Percentiles rank a stretch among this genome's conserved stretches.
phyloP scores from a whole-genome alignment of 2,888 invertebrate genomes.

The Schrankia costaestrigalis region DNA sequence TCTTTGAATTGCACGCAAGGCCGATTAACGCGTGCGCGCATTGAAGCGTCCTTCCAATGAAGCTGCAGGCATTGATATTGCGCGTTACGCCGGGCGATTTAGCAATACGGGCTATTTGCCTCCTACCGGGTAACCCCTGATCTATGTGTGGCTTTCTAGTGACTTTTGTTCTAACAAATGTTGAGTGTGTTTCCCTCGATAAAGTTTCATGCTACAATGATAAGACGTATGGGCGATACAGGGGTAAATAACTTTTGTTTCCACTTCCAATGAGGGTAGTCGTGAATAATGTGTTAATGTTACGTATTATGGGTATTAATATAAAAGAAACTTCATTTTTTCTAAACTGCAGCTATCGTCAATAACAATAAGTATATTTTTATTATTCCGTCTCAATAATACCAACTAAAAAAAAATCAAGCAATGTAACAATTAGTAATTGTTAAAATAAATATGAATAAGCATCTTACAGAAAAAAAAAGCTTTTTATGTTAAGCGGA shows the following conservation, averaged over 20 bases:
- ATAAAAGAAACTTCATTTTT: no score
- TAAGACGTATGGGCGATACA: slow-evolving; percentile 29
- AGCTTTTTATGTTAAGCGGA: no score
- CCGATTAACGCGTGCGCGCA: slow-evolving; percentile 53
- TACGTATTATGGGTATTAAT: no score
- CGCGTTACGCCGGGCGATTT: slow-evolving; percentile 71
- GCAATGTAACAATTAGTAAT: not conserved
- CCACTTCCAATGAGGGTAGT: slow-evolving; percentile 10
- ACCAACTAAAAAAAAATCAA: no score
- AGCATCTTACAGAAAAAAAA: no score
- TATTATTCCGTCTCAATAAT: no score
- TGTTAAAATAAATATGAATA: no score
- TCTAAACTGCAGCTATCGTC: no score
- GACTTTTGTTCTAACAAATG: slow-evolving; percentile 49
- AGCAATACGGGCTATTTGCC: slow-evolving; percentile 73
- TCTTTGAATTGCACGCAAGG: slow-evolving; percentile 36
- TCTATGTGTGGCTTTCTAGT: slow-evolving; percentile 31
- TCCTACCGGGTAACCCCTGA: slow-evolving; percentile 55
- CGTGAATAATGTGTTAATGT: not conserved
- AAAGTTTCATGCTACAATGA: slow-evolving; percentile 36
- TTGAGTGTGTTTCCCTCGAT: slow-evolving; percentile 32
- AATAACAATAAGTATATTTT: no score
- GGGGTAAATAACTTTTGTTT: slow-evolving; percentile 27
- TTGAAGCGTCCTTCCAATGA: slow-evolving; percentile 59
- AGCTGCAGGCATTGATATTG: slow-evolving; percentile 69